phyloP scores from a whole-genome alignment of 2,888 invertebrate species.

The Lamellibrachia satsuma region DNA sequence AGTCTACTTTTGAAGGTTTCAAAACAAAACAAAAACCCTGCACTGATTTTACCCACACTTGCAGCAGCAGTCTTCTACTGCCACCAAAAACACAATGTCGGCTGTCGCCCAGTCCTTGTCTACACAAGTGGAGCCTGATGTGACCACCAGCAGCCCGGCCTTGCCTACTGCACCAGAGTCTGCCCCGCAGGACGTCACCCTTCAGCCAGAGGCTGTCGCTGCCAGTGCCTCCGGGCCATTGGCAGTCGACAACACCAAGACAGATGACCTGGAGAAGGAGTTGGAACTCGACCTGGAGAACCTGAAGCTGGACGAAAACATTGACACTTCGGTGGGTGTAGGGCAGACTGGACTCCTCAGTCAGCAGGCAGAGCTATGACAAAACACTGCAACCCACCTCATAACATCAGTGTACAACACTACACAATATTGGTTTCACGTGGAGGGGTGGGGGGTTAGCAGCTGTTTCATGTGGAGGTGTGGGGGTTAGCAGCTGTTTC shows the following conservation, averaged over 20 bases:
- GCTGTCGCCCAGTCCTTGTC: constrained; percentile 20
- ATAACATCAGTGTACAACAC: too few species aligned
- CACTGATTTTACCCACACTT: background rate
- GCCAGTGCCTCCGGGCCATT: background rate
- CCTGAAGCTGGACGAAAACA: constrained; percentile 81
- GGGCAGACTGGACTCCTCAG: too few species aligned
- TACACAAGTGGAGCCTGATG: background rate
- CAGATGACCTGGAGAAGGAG: constrained; percentile 73
- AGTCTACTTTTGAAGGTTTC: background rate
- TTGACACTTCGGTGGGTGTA: constrained; percentile 70
- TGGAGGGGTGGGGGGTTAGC: too few species aligned
- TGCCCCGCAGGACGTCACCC: background rate
- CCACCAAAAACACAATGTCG: constrained; percentile 24
- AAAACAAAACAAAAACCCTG: background rate
- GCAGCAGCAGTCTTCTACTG: constrained; percentile 19
- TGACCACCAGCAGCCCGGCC: background rate
- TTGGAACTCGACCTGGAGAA: constrained; percentile 86
- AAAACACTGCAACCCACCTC: too few species aligned
- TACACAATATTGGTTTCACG: too few species aligned
- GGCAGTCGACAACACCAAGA: constrained; percentile 21
- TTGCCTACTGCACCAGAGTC: background rate
- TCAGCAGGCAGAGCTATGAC: too few species aligned
- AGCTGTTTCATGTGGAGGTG: too few species aligned
- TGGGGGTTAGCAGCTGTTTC: too few species aligned
- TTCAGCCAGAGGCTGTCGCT: background rate